These are phyloP conservation scores for Corynorhinus townsendii DNA, from an alignment of 2,113 vertebrate genomes.

Conservation along the genomic window DNA sequence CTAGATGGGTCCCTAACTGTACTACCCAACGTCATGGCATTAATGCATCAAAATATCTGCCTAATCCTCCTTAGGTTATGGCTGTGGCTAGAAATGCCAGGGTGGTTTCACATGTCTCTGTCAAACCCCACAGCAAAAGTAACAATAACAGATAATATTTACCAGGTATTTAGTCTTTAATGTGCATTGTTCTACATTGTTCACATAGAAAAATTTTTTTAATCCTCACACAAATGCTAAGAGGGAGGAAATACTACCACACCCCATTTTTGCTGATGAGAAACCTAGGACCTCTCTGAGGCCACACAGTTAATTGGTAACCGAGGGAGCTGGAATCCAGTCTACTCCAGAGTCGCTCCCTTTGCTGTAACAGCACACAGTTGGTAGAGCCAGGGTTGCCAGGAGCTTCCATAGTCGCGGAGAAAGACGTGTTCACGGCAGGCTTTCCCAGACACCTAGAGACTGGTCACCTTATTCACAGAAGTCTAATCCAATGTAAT, in stretches of 20 bases:
- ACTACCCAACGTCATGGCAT: not conserved
- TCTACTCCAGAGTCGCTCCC: not conserved
- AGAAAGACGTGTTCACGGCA: not conserved
- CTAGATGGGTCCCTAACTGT: not conserved
- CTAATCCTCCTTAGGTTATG: not conserved
- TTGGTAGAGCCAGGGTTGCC: not conserved
- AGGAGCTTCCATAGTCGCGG: too few relatives aligned
- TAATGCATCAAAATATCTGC: not conserved
- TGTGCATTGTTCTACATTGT: not conserved
- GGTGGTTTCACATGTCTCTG: not conserved
- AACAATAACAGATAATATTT: not conserved
- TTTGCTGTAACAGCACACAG: too few relatives aligned
- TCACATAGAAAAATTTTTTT: not conserved
- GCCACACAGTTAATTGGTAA: too few relatives aligned
- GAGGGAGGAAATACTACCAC: not conserved
- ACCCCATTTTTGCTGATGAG: not conserved
- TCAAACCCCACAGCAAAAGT: not conserved
- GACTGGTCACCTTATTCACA: too few relatives aligned
- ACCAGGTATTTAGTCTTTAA: not conserved
- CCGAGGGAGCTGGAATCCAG: not conserved
- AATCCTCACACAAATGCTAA: not conserved
- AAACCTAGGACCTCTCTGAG: not conserved
- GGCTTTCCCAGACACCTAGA: not conserved
- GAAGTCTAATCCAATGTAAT: not conserved
- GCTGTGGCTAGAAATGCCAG: not conserved